phyloP scores from a whole-genome alignment of 2,888 invertebrate genomes.

The Drosophila infuscata region DNA sequence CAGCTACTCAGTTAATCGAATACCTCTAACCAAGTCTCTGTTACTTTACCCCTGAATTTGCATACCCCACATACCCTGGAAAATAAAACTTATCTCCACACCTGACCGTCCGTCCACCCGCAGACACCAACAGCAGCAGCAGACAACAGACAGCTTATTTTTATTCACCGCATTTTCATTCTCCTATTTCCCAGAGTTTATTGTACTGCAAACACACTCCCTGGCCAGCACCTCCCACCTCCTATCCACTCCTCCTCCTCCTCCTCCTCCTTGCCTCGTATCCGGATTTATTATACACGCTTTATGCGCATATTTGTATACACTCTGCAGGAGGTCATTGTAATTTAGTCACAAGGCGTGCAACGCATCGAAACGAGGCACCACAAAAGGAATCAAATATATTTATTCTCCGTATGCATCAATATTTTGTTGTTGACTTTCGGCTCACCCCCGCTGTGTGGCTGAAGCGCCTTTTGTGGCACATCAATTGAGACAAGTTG shows the following conservation, averaged over 20 bases:
- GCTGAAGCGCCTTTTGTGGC: background rate
- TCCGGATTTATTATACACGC: slow-evolving; percentile 63
- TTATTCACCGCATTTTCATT: slow-evolving; percentile 58
- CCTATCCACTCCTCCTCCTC: background rate
- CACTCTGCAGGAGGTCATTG: slow-evolving; percentile 22
- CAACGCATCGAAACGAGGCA: slow-evolving; percentile 5
- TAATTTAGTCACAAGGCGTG: slow-evolving; percentile 8
- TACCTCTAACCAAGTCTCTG: background rate
- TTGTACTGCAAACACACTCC: slow-evolving; percentile 35
- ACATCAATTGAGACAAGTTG: background rate
- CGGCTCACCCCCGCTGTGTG: background rate
- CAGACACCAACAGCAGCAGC: slow-evolving; percentile 11
- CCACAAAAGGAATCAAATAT: slow-evolving; percentile 12
- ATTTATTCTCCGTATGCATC: slow-evolving; percentile 2
- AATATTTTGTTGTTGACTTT: background rate
- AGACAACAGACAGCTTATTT: slow-evolving; percentile 54
- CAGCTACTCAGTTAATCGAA: background rate
- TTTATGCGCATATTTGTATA: slow-evolving; percentile 75
- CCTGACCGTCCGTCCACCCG: slow-evolving; percentile 53
- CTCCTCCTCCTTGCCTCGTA: background rate
- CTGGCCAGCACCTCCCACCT: background rate
- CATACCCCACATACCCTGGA: slow-evolving; percentile 34
- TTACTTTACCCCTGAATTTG: too few species aligned
- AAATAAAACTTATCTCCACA: slow-evolving; percentile 19
- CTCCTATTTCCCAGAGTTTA: slow-evolving; percentile 54